Evolutionary conservation across 2,797 vertebrate species (phyloP).

Genomic region (Myotis planiceps): DNA sequence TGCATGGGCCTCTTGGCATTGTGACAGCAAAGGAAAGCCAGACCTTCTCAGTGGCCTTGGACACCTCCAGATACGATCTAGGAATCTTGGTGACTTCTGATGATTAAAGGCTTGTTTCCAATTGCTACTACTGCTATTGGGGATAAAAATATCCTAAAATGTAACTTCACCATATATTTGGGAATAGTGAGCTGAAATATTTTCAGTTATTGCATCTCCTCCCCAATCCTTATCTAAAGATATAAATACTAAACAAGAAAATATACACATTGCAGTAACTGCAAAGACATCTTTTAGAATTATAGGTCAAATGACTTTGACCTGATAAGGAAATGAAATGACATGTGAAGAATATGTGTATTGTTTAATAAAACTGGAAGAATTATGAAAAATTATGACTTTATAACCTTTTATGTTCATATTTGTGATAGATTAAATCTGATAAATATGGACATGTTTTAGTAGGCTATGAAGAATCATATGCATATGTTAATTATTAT

Average conservation of each 20-base stretch:
- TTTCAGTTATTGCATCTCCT: background rate
- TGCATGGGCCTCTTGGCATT: too few species aligned
- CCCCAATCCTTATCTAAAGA: background rate
- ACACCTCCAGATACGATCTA: background rate
- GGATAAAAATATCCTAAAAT: background rate
- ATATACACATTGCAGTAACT: background rate
- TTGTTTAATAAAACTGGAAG: background rate
- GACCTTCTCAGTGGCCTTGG: background rate
- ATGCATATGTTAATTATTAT: background rate
- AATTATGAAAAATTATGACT: background rate
- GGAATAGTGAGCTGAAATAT: background rate
- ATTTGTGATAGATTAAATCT: background rate
- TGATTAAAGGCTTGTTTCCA: background rate
- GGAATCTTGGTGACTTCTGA: background rate
- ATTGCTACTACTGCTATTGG: background rate
- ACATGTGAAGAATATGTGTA: background rate
- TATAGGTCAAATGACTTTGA: background rate
- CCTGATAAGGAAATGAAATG: background rate
- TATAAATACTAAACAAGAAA: background rate
- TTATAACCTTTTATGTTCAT: conserved; percentile 6
- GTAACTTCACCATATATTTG: background rate
- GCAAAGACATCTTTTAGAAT: background rate
- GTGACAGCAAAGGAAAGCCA: background rate
- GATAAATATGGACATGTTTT: background rate
- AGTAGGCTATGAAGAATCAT: background rate